Evolutionary conservation across 2,888 invertebrate species (phyloP).

Genomic region (Brachycybe producta): DNA sequence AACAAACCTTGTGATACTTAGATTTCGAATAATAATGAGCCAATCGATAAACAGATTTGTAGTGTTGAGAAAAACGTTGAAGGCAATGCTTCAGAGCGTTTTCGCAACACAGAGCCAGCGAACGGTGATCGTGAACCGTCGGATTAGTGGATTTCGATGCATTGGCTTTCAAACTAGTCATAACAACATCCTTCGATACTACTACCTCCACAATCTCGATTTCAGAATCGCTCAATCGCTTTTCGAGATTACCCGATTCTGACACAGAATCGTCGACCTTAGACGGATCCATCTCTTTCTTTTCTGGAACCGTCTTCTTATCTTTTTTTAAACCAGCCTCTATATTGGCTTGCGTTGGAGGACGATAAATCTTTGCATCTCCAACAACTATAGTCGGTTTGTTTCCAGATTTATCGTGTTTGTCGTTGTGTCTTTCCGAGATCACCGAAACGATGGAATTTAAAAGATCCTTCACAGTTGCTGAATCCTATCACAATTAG

Average conservation of each 20-base stretch:
- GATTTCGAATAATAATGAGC: conserved; percentile 69
- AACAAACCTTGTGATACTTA: conserved; percentile 26
- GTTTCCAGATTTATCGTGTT: not conserved
- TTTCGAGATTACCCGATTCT: not conserved
- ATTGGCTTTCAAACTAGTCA: conserved; percentile 31
- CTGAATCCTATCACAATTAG: conserved; percentile 18
- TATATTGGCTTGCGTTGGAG: not conserved
- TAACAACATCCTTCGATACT: conserved; percentile 32
- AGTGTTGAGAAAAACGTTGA: conserved; percentile 74
- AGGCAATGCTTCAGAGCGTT: conserved; percentile 72
- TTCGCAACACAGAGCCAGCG: conserved; percentile 52
- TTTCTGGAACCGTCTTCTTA: not conserved
- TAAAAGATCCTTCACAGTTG: conserved; percentile 22
- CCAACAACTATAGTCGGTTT: conserved; percentile 17
- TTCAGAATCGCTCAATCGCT: conserved; percentile 18
- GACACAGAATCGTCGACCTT: too few relatives aligned
- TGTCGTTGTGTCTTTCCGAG: conserved; percentile 18
- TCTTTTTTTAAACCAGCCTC: not conserved
- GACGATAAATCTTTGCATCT: conserved; percentile 16
- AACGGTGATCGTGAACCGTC: conserved; percentile 30
- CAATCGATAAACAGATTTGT: conserved; percentile 79
- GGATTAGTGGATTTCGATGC: too few relatives aligned
- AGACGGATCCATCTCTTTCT: too few relatives aligned
- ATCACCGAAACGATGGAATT: conserved; percentile 23
- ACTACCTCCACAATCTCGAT: conserved; percentile 38